phyloP scores from a whole-genome alignment of 2,797 vertebrate species.

The Silurus aristotelis region DNA sequence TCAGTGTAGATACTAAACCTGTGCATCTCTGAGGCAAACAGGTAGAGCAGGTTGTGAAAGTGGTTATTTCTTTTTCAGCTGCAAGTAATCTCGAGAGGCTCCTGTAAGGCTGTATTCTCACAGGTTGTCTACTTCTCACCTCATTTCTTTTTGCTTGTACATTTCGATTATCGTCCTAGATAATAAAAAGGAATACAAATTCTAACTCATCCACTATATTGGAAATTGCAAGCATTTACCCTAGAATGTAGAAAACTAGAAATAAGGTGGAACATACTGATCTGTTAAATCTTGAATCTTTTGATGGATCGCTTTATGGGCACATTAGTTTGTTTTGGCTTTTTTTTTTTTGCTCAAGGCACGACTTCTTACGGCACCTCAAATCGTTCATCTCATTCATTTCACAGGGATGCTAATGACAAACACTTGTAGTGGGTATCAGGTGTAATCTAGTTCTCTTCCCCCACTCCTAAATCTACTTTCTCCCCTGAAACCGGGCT shows the following conservation, averaged over 20 bases:
- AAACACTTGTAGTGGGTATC: slow-evolving; percentile 14
- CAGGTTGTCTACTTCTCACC: slow-evolving; percentile 26
- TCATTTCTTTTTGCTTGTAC: not conserved
- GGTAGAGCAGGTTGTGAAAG: slow-evolving; percentile 51
- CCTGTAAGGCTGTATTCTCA: not conserved
- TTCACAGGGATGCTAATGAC: slow-evolving; percentile 42
- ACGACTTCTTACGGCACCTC: not conserved
- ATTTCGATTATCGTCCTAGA: not conserved
- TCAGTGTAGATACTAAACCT: slow-evolving; percentile 24
- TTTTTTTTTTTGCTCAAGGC: not conserved
- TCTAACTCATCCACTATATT: not conserved
- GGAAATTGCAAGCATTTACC: not conserved
- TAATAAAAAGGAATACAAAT: not conserved
- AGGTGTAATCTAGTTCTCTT: slow-evolving; percentile 34
- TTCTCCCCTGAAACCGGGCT: slow-evolving; percentile 43
- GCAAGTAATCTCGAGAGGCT: slow-evolving; percentile 46
- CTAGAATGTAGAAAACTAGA: not conserved
- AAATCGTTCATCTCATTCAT: slow-evolving; percentile 24
- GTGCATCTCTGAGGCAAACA: slow-evolving; percentile 46
- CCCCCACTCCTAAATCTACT: slow-evolving; percentile 12
- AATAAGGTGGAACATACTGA: too few species aligned
- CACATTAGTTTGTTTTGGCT: not conserved
- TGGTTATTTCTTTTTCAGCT: slow-evolving; percentile 48
- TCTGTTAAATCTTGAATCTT: not conserved
- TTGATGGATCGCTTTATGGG: not conserved